A percentile compares a stretch with the other conserved stretches of the same genome.
Conservation (phyloP, 2,797 vertebrate genomes). For the Pterois miles region DNA sequence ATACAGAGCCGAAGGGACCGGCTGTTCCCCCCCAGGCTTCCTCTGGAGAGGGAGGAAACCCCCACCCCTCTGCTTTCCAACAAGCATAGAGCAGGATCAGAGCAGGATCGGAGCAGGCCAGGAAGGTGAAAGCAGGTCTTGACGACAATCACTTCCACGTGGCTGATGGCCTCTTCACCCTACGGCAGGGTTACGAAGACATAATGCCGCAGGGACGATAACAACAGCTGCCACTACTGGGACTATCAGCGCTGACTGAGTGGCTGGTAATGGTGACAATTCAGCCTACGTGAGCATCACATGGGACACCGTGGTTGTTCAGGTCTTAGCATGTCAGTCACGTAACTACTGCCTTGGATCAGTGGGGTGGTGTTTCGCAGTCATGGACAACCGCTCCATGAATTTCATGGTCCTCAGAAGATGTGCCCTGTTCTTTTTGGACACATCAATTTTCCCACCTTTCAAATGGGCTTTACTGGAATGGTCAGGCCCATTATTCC, state of each 20-base stretch:
- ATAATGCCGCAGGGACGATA: conserved; percentile 1
- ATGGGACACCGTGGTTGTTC: neutral
- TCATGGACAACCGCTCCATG: too few species aligned
- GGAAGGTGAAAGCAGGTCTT: conserved; percentile 72
- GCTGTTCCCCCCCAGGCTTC: conserved; percentile 57
- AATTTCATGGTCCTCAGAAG: too few species aligned
- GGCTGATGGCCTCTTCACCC: conserved; percentile 46
- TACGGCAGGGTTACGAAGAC: conserved; percentile 9
- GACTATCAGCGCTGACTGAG: neutral
- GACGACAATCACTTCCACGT: conserved; percentile 77
- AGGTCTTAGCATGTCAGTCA: neutral
- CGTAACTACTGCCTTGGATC: neutral
- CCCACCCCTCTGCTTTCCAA: conserved; percentile 5
- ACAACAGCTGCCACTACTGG: conserved; percentile 6
- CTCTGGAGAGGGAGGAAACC: conserved; percentile 58
- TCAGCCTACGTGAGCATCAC: neutral
- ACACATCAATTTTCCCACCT: too few species aligned
- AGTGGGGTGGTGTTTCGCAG: too few species aligned
- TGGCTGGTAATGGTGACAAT: neutral
- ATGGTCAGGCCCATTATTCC: too few species aligned
- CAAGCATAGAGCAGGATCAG: conserved; percentile 37
- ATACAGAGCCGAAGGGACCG: conserved; percentile 29
- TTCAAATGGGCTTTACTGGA: too few species aligned
- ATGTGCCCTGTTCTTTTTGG: too few species aligned
- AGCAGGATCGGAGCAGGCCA: conserved; percentile 47